Percentiles rank a stretch among this genome's conserved stretches.
Conservation (phyloP, 2,888 invertebrate genomes). For the Maniola hyperantus region DNA sequence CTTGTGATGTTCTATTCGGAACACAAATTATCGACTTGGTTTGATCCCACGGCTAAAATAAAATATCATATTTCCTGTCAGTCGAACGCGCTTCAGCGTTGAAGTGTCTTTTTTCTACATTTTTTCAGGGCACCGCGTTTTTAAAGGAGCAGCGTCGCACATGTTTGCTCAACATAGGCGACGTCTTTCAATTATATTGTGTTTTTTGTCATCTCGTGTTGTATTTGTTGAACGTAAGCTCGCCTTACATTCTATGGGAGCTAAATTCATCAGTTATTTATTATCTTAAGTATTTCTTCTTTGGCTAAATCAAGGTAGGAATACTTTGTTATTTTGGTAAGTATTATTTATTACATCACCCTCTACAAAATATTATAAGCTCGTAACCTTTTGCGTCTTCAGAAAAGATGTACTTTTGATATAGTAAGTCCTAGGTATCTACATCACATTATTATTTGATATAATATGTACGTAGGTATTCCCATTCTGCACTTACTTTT, state of each 20-base stretch:
- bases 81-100: conserved; percentile 73
- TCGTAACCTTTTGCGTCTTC: too few species aligned
- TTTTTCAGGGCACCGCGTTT: conserved; percentile 69
- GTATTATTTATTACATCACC: background rate
- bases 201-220: conserved; percentile 40
- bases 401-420: too few species aligned
- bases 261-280: background rate
- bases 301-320: background rate
- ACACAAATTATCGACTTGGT: conserved; percentile 80
- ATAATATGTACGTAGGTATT: too few species aligned
- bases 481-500: too few species aligned
- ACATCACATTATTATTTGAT: too few species aligned
- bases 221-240: conserved; percentile 34
- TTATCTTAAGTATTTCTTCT: background rate
- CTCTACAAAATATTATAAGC: too few species aligned
- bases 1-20: conserved; percentile 69
- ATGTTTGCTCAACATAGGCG: conserved; percentile 76
- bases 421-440: too few species aligned
- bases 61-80: conserved; percentile 83
- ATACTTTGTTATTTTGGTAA: background rate
- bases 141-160: conserved; percentile 78
- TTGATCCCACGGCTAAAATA: conserved; percentile 83
- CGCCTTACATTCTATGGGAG: conserved; percentile 25
- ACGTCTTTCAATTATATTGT: conserved; percentile 50
- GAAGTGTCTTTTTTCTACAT: conserved; percentile 69